Evolutionary conservation across 2,888 invertebrate species (phyloP), one percentile per base, ranked within the genome.

Genomic region (Pandemis heparana): DNA sequence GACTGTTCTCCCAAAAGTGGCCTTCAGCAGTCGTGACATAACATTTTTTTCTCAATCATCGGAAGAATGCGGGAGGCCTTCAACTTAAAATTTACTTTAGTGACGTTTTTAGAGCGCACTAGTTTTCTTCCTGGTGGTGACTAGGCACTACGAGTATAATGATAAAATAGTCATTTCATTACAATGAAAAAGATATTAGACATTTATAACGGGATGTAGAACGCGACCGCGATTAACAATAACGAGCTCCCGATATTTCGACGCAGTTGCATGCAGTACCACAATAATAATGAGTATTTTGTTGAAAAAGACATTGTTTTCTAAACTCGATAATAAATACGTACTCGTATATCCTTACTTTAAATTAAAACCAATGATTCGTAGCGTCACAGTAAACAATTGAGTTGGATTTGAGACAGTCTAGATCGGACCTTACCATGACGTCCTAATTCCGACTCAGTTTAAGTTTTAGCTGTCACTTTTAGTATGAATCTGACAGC

Each of bases 21-120:
- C 73, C 73, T 74, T 74, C 60, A 18, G 46, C 51, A 59, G 69
- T 69, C 73, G 73, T 74, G 73, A 65, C 51, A 51, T 23, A 18
- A 63, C 43, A 68, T 43, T 68, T 73, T 73, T 69, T 74, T 23
- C 41, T 59, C 14, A 14, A 32, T 59, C 48, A 41, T 23, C 41
- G 12, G 12, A 53, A 12, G 51, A 39, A 18, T 48, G 41, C 12
- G 56, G 60, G 23, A 23, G 67, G 43, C 69, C 73, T 73, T 63
- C 59, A 69, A 73, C 43, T 64, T 14, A 32, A 38, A 38, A 9
- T 14, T 16, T 12, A 10, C 18, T 64, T 65, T 46, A 46, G 12
- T 46, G 23, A 63, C 23, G 46, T 23, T 46, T 62, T 7, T 62
- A 23, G 63, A 62, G 62, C 12, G 18, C 16, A 18, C n/a, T 39